Base-by-base conservation (phyloP, 2,113 vertebrate species). In the Boulengeromyrus knoepffleri region DNA sequence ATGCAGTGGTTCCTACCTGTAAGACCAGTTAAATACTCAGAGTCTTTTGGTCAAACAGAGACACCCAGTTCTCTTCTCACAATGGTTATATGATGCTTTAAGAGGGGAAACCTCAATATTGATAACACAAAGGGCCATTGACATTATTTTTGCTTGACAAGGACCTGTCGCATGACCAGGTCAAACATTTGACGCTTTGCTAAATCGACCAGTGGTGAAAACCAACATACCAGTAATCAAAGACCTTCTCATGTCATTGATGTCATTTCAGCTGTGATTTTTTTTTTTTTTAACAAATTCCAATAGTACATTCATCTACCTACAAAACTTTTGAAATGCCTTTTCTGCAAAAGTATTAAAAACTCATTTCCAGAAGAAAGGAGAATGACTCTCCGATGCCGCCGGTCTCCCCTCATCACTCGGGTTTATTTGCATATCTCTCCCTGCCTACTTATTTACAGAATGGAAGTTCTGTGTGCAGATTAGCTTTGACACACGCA, bases 341-440 rank as follows among this genome's bases (percentile, higher is more conserved):
- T 31, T 74, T 70, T 49, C 9, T 21, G 46, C 3, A 21, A 70
- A 50, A 77, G 27, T 77, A 42, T 31, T 88, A 19, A 88, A 31
- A 77, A 80, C 62, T 21, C 45, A 21, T n/a, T 89, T 89, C 27
- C 46, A 80, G 45, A 52, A 53, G 70, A 36, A 80, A 27, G 49
- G 70, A 88, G 94, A 95, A 93, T 95, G 95, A 95, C 95, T 94
- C 94, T 95, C 95, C 93, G 95, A 92, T 91, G 90, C 93, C 94
- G 92, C 93, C 47, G 95, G 95, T 96, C 94, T 96, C 94, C 91
- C 24, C 93, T 93, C 91, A 91, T 96, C 95, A 96, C 93, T 93
- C 66, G 87, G 91, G 93, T 93, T 95, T 95, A 94, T 96, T 92
- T 93, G 93, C 93, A 91, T 94, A 94, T 95, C 95, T 94, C 92